Percentiles rank a stretch among this genome's conserved stretches.
These are phyloP conservation scores for Pantherophis alleghaniensis DNA, from an alignment of 2,797 vertebrate genomes.

Conservation along the genomic window DNA sequence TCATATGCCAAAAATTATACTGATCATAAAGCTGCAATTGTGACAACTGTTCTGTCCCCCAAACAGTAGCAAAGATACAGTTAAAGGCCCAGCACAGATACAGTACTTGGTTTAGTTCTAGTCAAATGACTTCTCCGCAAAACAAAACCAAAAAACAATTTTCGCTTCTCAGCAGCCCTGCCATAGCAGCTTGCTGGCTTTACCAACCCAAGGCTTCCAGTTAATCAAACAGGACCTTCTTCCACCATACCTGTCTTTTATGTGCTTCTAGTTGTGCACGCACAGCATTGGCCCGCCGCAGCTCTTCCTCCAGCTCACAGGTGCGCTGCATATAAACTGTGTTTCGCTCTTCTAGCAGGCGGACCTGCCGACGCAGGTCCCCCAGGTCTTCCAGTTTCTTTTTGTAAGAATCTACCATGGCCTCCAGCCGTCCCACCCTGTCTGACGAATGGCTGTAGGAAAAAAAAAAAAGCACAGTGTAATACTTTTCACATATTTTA, in stretches of 20 bases:
- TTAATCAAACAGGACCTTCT: too few species aligned
- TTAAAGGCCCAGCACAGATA: neutral
- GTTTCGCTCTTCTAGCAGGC: slow-evolving; percentile 89
- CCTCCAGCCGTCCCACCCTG: slow-evolving; percentile 84
- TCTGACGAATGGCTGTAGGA: slow-evolving; percentile 83
- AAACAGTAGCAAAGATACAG: neutral
- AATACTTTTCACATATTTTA: neutral
- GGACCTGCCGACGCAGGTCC: slow-evolving; percentile 87
- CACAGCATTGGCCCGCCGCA: slow-evolving; percentile 79
- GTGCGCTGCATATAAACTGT: slow-evolving; percentile 87
- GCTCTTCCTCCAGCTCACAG: slow-evolving; percentile 89
- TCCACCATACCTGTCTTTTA: slow-evolving; percentile 80
- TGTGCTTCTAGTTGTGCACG: slow-evolving; percentile 85
- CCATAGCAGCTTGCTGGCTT: neutral
- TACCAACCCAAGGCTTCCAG: neutral
- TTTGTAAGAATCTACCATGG: slow-evolving; percentile 84
- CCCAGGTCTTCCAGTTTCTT: slow-evolving; percentile 86
- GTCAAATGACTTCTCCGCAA: neutral
- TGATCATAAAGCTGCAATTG: neutral
- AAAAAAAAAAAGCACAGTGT: too few species aligned
- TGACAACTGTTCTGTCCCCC: neutral
- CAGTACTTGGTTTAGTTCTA: neutral
- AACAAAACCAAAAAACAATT: neutral
- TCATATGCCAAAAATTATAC: neutral
- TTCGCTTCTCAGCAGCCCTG: neutral